Base-by-base conservation (phyloP, 2,113 vertebrate genomes). In the Phylloscopus trochiloides region DNA sequence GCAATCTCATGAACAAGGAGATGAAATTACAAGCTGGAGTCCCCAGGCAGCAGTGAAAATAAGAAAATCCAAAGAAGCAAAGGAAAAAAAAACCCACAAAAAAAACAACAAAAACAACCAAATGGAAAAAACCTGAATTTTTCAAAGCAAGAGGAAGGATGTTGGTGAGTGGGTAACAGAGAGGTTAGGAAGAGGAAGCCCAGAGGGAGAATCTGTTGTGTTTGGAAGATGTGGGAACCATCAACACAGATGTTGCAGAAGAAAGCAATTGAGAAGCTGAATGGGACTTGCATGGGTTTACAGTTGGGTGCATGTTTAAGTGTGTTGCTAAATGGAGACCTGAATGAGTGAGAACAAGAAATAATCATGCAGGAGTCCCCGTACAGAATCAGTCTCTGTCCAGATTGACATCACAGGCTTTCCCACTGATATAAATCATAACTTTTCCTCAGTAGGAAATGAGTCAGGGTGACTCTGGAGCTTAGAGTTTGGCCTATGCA, bases 161-260 rank as follows among this genome's bases (percentile, higher is more conserved):
- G 43, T 47, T 83, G 79, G 79, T 94, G 72, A 62, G 59, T 61
- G 79, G 76, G 85, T 85, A 86, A 93, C 55, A 77, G 86, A 83
- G 76, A 70, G 42, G 68, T 75, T 71, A 82, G 71, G 87, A 79
- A 75, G 58, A 91, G 65, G 66, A 92, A 74, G 75, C 45, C 59
- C 58, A 61, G 86, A 94, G 77, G 90, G 93, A 92, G 55, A 93
- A 80, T 93, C 92, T 94, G 93, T 96, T 94, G 51, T 93, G 63
- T 96, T 96, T 93, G 63, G 72, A 88, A 94, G 90, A 94, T 94
- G 86, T 96, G 82, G 84, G 66, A 97, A 86, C 80, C 82, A 71
- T 95, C 94, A 95, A 90, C 93, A 96, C 87, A 93, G 94, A 95
- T 95, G 90, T 90, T 96, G 88, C 85, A 89, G 66, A 82, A 70